These are phyloP conservation scores for Latheticus oryzae DNA, from an alignment of 2,888 invertebrate species.

Conservation along the genomic window DNA sequence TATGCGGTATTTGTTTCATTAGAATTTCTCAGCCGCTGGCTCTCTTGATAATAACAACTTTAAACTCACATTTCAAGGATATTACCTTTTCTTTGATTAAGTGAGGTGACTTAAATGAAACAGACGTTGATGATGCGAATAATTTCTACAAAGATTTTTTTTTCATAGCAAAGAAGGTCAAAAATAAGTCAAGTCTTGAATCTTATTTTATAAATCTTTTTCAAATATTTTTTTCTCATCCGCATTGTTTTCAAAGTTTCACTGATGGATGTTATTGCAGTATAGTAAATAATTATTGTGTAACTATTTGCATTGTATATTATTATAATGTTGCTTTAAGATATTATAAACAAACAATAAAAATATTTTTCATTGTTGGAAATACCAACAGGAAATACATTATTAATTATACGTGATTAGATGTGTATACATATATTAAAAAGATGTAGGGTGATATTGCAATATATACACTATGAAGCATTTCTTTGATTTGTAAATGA, in stretches of 20 bases:
- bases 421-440: too few relatives aligned
- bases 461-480: conserved; percentile 16
- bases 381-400: conserved; percentile 18
- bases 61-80: conserved; percentile 29
- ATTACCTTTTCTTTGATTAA: conserved; percentile 22
- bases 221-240: too few relatives aligned
- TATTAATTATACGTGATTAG: conserved; percentile 32
- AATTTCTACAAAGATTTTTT: too few relatives aligned
- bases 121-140: conserved; percentile 4
- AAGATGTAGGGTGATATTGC: conserved; percentile 26
- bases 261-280: too few relatives aligned
- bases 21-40: conserved; percentile 29
- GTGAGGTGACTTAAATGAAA: neutral
- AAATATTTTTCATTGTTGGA: conserved; percentile 15
- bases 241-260: too few relatives aligned
- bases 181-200: too few relatives aligned
- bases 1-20: conserved; percentile 30
- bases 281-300: too few relatives aligned
- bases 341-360: conserved; percentile 10
- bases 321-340: too few relatives aligned
- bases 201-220: too few relatives aligned
- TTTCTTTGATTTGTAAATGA: conserved; percentile 35
- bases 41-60: conserved; percentile 22
- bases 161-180: too few relatives aligned
- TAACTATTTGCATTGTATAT: too few relatives aligned